phyloP scores from a whole-genome alignment of 92 coral and sea anemone species.

The Porites divaricata region DNA sequence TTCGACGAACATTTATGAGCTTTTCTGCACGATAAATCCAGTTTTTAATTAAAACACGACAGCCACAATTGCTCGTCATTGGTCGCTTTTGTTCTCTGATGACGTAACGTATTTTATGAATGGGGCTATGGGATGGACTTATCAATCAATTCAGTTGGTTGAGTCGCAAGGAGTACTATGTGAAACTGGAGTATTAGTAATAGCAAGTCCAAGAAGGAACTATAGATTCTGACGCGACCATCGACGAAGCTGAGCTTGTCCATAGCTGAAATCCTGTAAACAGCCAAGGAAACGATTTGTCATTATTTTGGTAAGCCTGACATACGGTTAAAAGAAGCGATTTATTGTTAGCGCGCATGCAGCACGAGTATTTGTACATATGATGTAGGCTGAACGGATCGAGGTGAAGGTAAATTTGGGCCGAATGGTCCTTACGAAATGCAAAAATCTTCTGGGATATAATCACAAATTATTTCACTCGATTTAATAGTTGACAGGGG shows the following conservation, averaged over 20 bases:
- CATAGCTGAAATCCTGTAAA: neutral
- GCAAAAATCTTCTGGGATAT: neutral
- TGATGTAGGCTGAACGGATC: slow-evolving; percentile 6
- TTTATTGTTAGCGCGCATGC: slow-evolving; percentile 10
- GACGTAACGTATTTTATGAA: slow-evolving; percentile 42
- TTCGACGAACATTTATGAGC: slow-evolving; percentile 18
- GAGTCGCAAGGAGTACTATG: slow-evolving; percentile 17
- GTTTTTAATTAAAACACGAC: slow-evolving; percentile 6
- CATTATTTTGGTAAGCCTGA: neutral
- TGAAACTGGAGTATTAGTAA: neutral
- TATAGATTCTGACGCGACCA: neutral
- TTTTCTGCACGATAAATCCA: slow-evolving; percentile 27
- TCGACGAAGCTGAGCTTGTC: neutral
- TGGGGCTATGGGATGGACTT: slow-evolving; percentile 11
- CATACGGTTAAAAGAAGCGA: slow-evolving; percentile 19
- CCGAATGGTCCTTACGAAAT: neutral
- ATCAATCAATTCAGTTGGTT: slow-evolving; percentile 33
- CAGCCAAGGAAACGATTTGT: neutral
- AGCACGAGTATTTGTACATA: slow-evolving; percentile 17
- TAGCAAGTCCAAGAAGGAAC: neutral
- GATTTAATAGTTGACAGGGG: neutral
- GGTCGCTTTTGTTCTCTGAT: slow-evolving; percentile 25
- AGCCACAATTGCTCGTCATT: slow-evolving; percentile 3
- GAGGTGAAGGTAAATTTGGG: neutral
- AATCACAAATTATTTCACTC: neutral